These are phyloP conservation scores for Psilopsiagon aurifrons DNA, from an alignment of 2,113 vertebrate genomes.

Conservation along the genomic window DNA sequence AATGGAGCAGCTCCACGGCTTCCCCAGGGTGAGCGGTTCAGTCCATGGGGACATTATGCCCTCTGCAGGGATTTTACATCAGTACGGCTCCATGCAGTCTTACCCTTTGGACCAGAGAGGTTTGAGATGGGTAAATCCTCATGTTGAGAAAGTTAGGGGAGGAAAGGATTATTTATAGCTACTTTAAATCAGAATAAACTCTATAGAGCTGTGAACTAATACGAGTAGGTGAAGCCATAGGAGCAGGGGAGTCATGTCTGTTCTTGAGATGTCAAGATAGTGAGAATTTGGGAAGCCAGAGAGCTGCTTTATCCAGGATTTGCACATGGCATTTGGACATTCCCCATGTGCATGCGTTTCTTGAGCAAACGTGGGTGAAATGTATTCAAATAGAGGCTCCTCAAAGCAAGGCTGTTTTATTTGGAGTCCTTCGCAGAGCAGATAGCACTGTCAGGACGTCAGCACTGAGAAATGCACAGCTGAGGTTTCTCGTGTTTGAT, in stretches of 20 bases:
- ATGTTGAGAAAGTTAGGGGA: fast-evolving
- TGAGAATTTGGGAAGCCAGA: background rate
- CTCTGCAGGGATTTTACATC: constrained; percentile 69
- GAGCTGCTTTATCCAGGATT: background rate
- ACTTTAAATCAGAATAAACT: background rate
- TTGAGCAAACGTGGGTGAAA: background rate
- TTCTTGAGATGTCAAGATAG: background rate
- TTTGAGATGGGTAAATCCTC: background rate
- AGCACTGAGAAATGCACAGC: background rate
- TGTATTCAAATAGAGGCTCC: background rate
- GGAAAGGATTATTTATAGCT: background rate
- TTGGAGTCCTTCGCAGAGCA: background rate
- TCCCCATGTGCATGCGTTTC: background rate
- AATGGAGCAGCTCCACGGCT: background rate
- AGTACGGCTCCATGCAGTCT: background rate
- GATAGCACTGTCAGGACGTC: background rate
- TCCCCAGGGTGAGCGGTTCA: background rate
- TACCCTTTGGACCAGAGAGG: background rate
- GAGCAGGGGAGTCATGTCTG: fast-evolving
- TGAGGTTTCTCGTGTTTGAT: background rate
- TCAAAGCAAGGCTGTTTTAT: background rate
- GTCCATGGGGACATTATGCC: constrained; percentile 55
- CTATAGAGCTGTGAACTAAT: background rate
- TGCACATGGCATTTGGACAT: background rate
- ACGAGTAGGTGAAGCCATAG: fast-evolving